Base-by-base conservation (phyloP, 2,888 invertebrate genomes). In the Augiades crinisus region DNA sequence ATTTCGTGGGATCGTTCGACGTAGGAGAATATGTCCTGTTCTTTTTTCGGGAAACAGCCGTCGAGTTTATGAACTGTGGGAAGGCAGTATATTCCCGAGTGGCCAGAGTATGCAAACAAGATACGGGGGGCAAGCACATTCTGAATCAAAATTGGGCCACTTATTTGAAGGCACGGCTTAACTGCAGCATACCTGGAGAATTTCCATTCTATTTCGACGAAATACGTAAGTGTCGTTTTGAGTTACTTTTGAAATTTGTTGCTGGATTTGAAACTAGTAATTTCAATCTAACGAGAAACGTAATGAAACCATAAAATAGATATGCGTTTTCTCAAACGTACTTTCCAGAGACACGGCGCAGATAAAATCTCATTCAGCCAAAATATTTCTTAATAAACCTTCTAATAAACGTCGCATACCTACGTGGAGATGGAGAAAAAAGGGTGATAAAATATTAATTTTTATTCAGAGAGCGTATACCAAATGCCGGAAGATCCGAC, bases 201-300 rank as follows among this genome's bases (percentile, higher is more conserved):
- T 93, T 92, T 67, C 94, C 94, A 0, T 94, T 94, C 81, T 94
- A 94, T 77, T 94, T 94, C 77, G 92, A 94, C 77, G 93, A 94
- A 88, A 93, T 94, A 67, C 93, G 92, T 92, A 75, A 91, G 92
- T 90, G 56, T 34, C 0, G 34, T 46, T 31, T 33, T 34, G 13
- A 33, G 12, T 27, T 36, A 2, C 7, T 17, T 31, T 44, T 7
- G 13, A 21, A 14, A 8, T 38, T 38, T 12, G 10, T 12, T 7
- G 37, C 21, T 37, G 21, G 6, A 37, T 50, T 12, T 7, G n/a
- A 54, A 38, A 47, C 12, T 31, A 19, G 19, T 19, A 19, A 19
- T 4, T n/a, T n/a, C n/a, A n/a, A n/a, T n/a, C n/a, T n/a, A n/a
- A n/a, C n/a, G n/a, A n/a, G n/a, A n/a, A n/a, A n/a, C n/a, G n/a